These are phyloP conservation scores for Lapara coniferarum DNA, from an alignment of 2,888 invertebrate species.

Conservation along the genomic window DNA sequence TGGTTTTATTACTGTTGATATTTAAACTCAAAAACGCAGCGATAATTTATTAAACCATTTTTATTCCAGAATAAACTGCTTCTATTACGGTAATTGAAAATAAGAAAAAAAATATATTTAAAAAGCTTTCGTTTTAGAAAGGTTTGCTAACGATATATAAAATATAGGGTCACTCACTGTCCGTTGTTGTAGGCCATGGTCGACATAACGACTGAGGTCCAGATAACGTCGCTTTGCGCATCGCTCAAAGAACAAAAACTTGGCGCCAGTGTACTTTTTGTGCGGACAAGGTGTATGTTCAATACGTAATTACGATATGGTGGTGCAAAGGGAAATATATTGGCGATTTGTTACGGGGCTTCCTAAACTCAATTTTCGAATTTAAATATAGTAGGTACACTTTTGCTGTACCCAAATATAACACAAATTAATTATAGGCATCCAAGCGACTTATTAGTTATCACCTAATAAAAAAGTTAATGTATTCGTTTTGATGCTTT, in stretches of 20 bases:
- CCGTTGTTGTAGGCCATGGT: slow-evolving; percentile 42
- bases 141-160: background rate
- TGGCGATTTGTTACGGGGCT: background rate
- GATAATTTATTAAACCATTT: too few species aligned
- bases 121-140: background rate
- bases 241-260: slow-evolving; percentile 5
- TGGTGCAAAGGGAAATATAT: background rate
- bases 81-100: background rate
- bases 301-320: background rate
- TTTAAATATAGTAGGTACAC: too few species aligned
- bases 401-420: too few species aligned
- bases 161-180: slow-evolving; percentile 37
- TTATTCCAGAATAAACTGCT: too few species aligned
- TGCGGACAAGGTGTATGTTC: background rate
- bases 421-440: too few species aligned
- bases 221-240: background rate
- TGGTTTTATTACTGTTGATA: too few species aligned
- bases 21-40: too few species aligned
- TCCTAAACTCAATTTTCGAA: too few species aligned
- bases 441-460: too few species aligned
- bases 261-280: background rate
- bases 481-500: too few species aligned
- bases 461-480: too few species aligned
- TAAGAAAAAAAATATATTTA: background rate
- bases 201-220: slow-evolving; percentile 23